Conservation (phyloP, 2,797 vertebrate genomes). For the Arremon brunneinucha region DNA sequence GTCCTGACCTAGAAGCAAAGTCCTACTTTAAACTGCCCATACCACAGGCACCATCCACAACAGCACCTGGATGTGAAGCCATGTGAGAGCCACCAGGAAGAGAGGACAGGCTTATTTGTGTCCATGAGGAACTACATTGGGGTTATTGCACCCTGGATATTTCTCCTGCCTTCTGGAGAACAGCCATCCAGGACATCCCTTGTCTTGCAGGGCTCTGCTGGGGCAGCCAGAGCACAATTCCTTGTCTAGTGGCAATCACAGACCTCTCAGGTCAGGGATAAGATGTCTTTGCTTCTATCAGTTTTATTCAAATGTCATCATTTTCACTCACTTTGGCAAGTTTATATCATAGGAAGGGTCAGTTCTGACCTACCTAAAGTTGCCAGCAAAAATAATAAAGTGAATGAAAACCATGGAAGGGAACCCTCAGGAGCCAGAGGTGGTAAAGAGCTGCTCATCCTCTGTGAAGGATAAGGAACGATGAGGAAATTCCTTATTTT, state of each 20-base stretch:
- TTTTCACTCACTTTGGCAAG: not conserved
- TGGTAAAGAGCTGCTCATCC: not conserved
- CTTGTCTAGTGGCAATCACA: not conserved
- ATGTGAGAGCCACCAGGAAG: not conserved
- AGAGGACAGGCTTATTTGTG: not conserved
- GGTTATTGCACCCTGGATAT: not conserved
- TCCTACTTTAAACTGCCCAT: not conserved
- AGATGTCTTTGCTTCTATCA: not conserved
- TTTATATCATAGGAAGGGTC: not conserved
- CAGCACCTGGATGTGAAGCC: not conserved
- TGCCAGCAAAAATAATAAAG: not conserved
- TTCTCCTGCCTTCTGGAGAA: not conserved
- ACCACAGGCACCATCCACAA: not conserved
- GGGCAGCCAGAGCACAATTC: not conserved
- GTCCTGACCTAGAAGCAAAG: not conserved
- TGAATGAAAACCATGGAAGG: rapidly evolving
- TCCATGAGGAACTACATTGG: not conserved
- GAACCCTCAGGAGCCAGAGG: not conserved
- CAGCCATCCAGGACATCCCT: not conserved
- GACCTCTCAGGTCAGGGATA: not conserved
- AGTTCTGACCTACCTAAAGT: not conserved
- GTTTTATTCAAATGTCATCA: not conserved
- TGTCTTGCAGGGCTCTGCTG: not conserved
- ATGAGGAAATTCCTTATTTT: not conserved
- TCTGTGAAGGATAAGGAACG: not conserved